phyloP scores from a whole-genome alignment of 2,113 vertebrate species.

The Dissostichus mawsoni region DNA sequence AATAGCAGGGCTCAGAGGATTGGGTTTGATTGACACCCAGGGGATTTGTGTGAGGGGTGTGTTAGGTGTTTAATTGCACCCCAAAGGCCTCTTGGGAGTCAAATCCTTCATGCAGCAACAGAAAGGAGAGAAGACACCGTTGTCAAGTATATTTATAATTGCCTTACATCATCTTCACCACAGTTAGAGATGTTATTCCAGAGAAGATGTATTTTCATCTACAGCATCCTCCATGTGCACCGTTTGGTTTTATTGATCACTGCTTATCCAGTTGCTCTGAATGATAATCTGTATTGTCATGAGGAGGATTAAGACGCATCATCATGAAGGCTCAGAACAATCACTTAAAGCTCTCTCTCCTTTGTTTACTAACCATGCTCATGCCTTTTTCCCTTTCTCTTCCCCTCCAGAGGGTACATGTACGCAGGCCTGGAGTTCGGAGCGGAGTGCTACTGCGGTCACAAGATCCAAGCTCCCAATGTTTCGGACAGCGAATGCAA shows the following conservation, averaged over 20 bases:
- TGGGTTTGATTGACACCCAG: slow-evolving; percentile 60
- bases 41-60: slow-evolving; percentile 55
- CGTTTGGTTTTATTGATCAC: slow-evolving; percentile 19
- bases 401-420: slow-evolving; percentile 91
- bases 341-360: slow-evolving; percentile 6
- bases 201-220: slow-evolving; percentile 27
- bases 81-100: slow-evolving; percentile 54
- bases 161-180: slow-evolving; percentile 30
- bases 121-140: slow-evolving; percentile 19
- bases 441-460: slow-evolving; percentile 97
- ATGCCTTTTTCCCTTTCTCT: background rate
- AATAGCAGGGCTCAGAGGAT: slow-evolving; percentile 35
- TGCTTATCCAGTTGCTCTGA: slow-evolving; percentile 8
- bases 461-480: slow-evolving; percentile 93
- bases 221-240: slow-evolving; percentile 11
- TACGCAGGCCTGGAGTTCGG: slow-evolving; percentile 97
- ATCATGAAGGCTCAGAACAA: slow-evolving; percentile 38
- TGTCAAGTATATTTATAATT: slow-evolving; percentile 46
- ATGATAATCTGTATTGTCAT: slow-evolving; percentile 23
- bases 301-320: slow-evolving; percentile 43
- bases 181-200: slow-evolving; percentile 18
- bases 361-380: slow-evolving; percentile 2
- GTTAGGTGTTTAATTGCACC: slow-evolving; percentile 65
- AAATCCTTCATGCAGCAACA: slow-evolving; percentile 43
- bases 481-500: slow-evolving; percentile 91